Conservation (phyloP, 2,797 vertebrate genomes). For the Danio tinwini region DNA sequence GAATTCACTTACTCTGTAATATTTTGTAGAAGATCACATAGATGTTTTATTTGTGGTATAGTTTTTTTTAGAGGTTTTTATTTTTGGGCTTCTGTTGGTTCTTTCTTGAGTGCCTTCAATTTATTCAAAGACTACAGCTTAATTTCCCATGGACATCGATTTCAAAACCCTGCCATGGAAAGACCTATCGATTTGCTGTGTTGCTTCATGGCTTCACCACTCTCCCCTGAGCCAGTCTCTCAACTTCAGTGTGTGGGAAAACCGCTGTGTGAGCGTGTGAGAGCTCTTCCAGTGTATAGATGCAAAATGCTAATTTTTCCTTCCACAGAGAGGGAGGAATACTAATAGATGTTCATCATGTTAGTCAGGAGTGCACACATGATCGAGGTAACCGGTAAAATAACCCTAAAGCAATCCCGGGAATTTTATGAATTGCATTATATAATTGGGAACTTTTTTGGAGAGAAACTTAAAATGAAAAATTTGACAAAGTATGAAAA, state of each 20-base stretch:
- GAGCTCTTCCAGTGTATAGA: constrained; percentile 30
- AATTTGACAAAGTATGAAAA: not conserved
- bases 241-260: constrained; percentile 49
- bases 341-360: constrained; percentile 7
- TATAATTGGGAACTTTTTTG: not conserved
- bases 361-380: not conserved
- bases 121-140: constrained; percentile 74
- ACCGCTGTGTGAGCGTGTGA: constrained; percentile 34
- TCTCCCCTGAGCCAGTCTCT: constrained; percentile 60
- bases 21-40: not conserved
- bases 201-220: constrained; percentile 50
- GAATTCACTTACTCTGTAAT: not conserved
- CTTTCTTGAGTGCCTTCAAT: constrained; percentile 62
- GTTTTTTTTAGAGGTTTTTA: constrained; percentile 36
- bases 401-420: constrained; percentile 20
- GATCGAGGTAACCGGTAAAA: not conserved
- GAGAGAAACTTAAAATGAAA: constrained; percentile 1
- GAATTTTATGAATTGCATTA: not conserved
- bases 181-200: constrained; percentile 70
- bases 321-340: constrained; percentile 24
- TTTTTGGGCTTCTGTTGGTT: constrained; percentile 57
- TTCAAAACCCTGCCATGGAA: constrained; percentile 64
- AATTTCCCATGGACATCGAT: constrained; percentile 75
- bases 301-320: constrained; percentile 29
- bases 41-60: constrained; percentile 10